Conservation (phyloP, 2,888 invertebrate species). For the Caenorhabditis sulstoni region DNA sequence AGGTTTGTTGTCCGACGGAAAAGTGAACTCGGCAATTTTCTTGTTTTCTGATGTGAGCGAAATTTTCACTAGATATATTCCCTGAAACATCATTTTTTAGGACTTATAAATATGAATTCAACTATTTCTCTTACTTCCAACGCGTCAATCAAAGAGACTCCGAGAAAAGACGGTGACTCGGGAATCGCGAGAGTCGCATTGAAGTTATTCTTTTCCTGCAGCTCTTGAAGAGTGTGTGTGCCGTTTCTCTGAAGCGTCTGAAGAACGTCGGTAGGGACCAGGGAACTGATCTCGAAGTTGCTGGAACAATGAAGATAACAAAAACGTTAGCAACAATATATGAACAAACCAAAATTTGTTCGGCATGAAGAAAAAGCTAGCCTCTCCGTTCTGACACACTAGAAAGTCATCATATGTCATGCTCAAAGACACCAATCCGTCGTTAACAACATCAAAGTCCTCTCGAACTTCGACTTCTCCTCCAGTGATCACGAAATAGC, state of each 20-base stretch:
- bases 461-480: slow-evolving; percentile 17
- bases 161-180: background rate
- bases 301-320: no score
- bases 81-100: background rate
- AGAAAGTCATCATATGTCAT: slow-evolving; percentile 38
- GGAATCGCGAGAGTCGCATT: background rate
- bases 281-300: background rate
- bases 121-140: no score
- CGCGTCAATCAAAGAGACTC: background rate
- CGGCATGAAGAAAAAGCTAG: background rate
- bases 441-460: slow-evolving; percentile 49
- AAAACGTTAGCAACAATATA: no score
- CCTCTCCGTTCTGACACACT: slow-evolving; percentile 47
- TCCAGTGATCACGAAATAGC: slow-evolving; percentile 52
- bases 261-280: slow-evolving; percentile 70
- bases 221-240: slow-evolving; percentile 69
- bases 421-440: slow-evolving; percentile 30
- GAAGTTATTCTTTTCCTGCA: slow-evolving; percentile 52
- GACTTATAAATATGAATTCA: no score
- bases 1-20: background rate
- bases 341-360: no score
- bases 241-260: slow-evolving; percentile 68
- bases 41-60: background rate
- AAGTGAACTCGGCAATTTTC: background rate
- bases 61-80: background rate